Percentiles rank a stretch among this genome's conserved stretches.
These are phyloP conservation scores for Ophthalmolycus amberensis DNA, from an alignment of 2,113 vertebrate species.

Conservation along the genomic window DNA sequence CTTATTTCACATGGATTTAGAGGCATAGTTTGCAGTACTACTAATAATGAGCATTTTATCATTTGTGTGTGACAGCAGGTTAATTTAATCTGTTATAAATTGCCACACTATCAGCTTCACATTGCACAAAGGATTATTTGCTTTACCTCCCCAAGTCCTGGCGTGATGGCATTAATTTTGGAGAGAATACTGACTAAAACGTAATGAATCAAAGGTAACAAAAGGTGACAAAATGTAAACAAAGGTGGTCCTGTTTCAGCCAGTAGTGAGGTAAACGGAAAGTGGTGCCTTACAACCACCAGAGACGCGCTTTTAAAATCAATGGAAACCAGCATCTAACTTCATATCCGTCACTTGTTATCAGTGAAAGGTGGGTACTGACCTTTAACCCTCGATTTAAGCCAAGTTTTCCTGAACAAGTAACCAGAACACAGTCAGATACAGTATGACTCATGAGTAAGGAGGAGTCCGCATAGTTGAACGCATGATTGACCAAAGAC, in stretches of 20 bases:
- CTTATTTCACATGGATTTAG: not conserved
- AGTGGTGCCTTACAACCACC: not conserved
- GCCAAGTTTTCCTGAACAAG: slow-evolving; percentile 15
- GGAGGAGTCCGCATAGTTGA: slow-evolving; percentile 14
- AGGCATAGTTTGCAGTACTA: not conserved
- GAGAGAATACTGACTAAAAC: not conserved
- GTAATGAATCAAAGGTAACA: slow-evolving; percentile 3
- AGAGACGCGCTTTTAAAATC: slow-evolving; percentile 24
- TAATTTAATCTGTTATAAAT: not conserved
- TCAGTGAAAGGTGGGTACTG: slow-evolving; percentile 20
- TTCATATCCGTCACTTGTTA: slow-evolving; percentile 9
- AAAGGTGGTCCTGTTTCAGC: not conserved
- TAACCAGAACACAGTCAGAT: slow-evolving; percentile 29
- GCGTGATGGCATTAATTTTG: not conserved
- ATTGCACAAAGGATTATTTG: not conserved
- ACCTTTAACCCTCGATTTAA: slow-evolving; percentile 46
- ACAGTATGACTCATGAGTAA: slow-evolving; percentile 35
- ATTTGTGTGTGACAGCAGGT: not conserved
- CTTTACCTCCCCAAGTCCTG: not conserved
- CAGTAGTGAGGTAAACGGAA: too few relatives aligned
- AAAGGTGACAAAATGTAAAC: slow-evolving; percentile 4
- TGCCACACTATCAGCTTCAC: not conserved
- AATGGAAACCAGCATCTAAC: not conserved
- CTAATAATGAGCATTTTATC: not conserved
- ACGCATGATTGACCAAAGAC: slow-evolving; percentile 1